A percentile compares a stretch with the other conserved stretches of the same genome.
These are phyloP conservation scores for Staurois parvus DNA, from an alignment of 2,797 vertebrate species.

Conservation along the genomic window DNA sequence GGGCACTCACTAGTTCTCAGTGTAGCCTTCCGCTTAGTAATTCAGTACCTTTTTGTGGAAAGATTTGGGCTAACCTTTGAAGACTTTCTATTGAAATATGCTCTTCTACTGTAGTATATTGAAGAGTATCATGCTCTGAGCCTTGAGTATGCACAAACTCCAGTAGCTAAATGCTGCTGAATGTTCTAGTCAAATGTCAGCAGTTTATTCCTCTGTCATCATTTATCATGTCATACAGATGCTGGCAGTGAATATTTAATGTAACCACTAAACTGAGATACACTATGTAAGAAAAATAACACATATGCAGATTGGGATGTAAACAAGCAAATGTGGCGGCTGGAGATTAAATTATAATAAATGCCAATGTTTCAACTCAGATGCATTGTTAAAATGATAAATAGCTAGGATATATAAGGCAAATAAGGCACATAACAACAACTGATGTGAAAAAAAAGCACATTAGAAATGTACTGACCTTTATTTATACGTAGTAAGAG, in stretches of 20 bases:
- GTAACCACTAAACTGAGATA: background rate
- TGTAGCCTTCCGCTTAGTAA: too few species aligned
- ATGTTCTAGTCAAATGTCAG: background rate
- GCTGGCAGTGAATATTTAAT: background rate
- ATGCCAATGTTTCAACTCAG: background rate
- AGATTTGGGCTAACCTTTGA: too few species aligned
- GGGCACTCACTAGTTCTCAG: too few species aligned
- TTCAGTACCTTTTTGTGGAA: background rate
- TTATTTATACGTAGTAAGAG: background rate
- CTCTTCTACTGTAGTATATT: background rate
- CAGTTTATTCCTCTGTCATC: background rate
- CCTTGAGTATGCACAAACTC: background rate
- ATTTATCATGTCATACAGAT: background rate
- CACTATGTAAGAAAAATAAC: conserved; percentile 16
- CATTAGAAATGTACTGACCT: too few species aligned
- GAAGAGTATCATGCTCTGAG: background rate
- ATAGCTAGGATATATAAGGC: background rate
- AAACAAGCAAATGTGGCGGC: background rate
- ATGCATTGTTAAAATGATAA: background rate
- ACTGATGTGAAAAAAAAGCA: too few species aligned
- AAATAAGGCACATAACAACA: too few species aligned
- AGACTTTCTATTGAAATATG: too few species aligned
- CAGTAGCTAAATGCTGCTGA: background rate
- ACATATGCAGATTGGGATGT: background rate
- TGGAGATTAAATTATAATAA: conserved; percentile 1